These are phyloP conservation scores for Habroteleia sp. DNA, from an alignment of 2,888 invertebrate species.

Conservation along the genomic window DNA sequence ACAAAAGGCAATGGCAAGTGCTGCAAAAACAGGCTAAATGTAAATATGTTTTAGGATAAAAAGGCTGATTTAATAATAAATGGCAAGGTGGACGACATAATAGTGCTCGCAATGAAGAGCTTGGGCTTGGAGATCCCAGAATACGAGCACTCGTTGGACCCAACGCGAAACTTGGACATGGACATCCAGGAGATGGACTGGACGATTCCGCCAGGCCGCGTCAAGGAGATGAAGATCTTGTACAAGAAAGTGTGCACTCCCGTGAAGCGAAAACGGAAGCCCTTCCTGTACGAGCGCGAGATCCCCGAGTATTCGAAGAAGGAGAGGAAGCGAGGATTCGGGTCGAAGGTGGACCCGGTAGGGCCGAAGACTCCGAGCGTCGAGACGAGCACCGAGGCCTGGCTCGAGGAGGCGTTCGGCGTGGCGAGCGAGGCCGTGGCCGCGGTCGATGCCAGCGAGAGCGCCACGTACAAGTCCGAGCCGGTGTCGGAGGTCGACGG, in stretches of 20 bases:
- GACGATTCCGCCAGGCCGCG: slow-evolving; percentile 85
- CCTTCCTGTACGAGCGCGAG: slow-evolving; percentile 78
- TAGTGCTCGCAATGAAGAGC: slow-evolving; percentile 88
- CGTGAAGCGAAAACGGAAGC: slow-evolving; percentile 78
- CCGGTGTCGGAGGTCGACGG: slow-evolving; percentile 18
- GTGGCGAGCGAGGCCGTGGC: slow-evolving; percentile 17
- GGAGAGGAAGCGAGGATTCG: slow-evolving; percentile 53
- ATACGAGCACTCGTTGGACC: slow-evolving; percentile 86
- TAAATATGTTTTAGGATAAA: no score
- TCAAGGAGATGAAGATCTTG: slow-evolving; percentile 84
- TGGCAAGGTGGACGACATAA: slow-evolving; percentile 92
- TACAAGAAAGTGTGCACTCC: slow-evolving; percentile 83
- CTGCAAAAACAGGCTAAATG: no score
- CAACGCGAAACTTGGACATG: slow-evolving; percentile 83
- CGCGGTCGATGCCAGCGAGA: slow-evolving; percentile 10
- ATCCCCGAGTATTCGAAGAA: slow-evolving; percentile 58
- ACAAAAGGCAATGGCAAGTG: no score
- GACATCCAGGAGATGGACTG: slow-evolving; percentile 85
- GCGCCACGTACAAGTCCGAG: slow-evolving; percentile 36
- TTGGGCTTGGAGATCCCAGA: slow-evolving; percentile 88
- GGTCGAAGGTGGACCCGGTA: slow-evolving; percentile 39
- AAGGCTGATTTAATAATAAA: slow-evolving; percentile 94
- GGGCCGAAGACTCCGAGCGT: slow-evolving; percentile 25
- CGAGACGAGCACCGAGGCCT: slow-evolving; percentile 40
- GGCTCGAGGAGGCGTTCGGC: slow-evolving; percentile 48